These are phyloP conservation scores for Lindbergichthys nudifrons DNA, from an alignment of 2,797 vertebrate species.

Conservation along the genomic window DNA sequence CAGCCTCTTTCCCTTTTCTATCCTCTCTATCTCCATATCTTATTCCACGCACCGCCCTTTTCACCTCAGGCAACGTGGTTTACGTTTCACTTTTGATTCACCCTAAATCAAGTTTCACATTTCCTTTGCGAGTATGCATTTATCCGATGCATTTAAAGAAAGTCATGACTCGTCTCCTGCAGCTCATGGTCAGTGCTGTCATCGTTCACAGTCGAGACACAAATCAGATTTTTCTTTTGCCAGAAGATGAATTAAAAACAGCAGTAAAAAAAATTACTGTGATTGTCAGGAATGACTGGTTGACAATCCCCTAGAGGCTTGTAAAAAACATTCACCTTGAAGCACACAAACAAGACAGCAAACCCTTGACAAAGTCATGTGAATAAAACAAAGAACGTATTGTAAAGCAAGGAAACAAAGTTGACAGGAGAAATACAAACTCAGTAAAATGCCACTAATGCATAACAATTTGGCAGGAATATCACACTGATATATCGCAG, in stretches of 20 bases:
- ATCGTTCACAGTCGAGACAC: no score
- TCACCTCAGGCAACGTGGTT: conserved; percentile 4
- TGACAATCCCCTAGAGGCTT: neutral
- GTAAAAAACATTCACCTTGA: conserved; percentile 7
- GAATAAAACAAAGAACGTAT: conserved; percentile 11
- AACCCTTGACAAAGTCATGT: neutral
- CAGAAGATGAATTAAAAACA: neutral
- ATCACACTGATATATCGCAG: conserved; percentile 19
- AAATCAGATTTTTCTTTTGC: neutral
- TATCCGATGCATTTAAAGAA: conserved; percentile 2
- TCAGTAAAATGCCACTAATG: conserved; percentile 12
- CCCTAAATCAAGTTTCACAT: conserved; percentile 19
- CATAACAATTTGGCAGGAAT: conserved; percentile 18
- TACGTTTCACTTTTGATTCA: conserved; percentile 25
- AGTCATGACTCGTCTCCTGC: no score
- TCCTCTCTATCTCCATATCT: conserved; percentile 18
- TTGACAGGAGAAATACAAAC: neutral
- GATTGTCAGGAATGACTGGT: neutral
- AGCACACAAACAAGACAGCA: conserved; percentile 8
- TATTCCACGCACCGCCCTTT: conserved; percentile 1
- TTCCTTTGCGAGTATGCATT: neutral
- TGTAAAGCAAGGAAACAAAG: neutral
- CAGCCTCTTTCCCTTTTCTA: conserved; percentile 23
- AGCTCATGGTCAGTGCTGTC: neutral
- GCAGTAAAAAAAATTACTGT: conserved; percentile 1